Evolutionary conservation across 2,888 invertebrate genomes (phyloP).

Genomic region (Epinotia nisella): DNA sequence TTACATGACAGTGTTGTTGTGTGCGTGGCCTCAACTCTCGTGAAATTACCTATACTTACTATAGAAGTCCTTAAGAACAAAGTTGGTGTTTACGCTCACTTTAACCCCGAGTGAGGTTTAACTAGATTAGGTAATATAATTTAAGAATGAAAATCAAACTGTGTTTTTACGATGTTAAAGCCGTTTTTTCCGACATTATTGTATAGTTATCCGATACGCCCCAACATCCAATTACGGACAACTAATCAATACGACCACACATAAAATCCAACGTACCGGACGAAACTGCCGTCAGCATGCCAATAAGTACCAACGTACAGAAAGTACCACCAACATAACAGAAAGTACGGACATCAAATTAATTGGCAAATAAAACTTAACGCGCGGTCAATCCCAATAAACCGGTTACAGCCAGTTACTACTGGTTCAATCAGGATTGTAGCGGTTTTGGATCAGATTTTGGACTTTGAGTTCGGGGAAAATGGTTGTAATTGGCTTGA

Average conservation of each 20-base stretch:
- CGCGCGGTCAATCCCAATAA: conserved; percentile 49
- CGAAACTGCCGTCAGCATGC: conserved; percentile 35
- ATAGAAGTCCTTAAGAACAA: too few species aligned
- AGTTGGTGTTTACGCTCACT: too few species aligned
- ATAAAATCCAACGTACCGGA: conserved; percentile 42
- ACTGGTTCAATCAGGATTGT: conserved; percentile 40
- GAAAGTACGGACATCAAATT: conserved; percentile 47
- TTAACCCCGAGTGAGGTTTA: too few species aligned
- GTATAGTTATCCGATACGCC: not conserved
- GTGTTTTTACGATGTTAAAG: too few species aligned
- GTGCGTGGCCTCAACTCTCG: too few species aligned
- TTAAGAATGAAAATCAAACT: too few species aligned
- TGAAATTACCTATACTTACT: too few species aligned
- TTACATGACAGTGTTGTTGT: too few species aligned
- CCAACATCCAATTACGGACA: conserved; percentile 36
- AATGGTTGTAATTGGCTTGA: conserved; percentile 4
- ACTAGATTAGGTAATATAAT: too few species aligned
- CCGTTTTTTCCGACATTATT: too few species aligned
- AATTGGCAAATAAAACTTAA: conserved; percentile 48
- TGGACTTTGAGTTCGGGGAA: not conserved
- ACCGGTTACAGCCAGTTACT: conserved; percentile 45
- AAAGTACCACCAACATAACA: conserved; percentile 34
- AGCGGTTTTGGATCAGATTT: not conserved
- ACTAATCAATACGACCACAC: conserved; percentile 36
- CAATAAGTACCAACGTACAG: conserved; percentile 33